Evolutionary conservation across 2,113 vertebrate genomes (phyloP).

Genomic region (Lepus timidus): DNA sequence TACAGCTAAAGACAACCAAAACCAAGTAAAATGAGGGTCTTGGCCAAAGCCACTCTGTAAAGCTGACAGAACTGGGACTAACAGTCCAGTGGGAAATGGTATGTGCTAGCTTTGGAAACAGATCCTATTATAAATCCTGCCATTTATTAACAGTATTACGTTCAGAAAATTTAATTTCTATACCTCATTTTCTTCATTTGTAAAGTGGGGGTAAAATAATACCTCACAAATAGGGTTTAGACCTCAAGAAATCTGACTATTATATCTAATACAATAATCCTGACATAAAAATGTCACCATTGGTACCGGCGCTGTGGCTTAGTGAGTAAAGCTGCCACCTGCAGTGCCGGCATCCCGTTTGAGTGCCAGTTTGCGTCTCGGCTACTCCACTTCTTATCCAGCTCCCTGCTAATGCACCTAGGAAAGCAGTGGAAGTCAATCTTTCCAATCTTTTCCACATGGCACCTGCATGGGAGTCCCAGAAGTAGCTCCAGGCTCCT

Average conservation of each 20-base stretch:
- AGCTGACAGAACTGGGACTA: background rate
- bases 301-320: too few relatives aligned
- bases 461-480: too few relatives aligned
- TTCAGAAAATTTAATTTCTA: conserved; percentile 24
- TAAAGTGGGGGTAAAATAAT: conserved; percentile 7
- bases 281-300: conserved; percentile 5
- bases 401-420: too few relatives aligned
- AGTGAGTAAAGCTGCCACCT: too few relatives aligned
- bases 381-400: too few relatives aligned
- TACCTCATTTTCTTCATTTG: background rate
- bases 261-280: conserved; percentile 23
- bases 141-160: background rate
- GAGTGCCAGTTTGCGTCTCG: too few relatives aligned
- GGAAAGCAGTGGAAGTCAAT: too few relatives aligned
- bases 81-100: background rate
- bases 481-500: too few relatives aligned
- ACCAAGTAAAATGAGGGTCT: background rate
- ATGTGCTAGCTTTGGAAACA: conserved; percentile 19
- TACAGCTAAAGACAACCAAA: conserved; percentile 12
- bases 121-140: background rate
- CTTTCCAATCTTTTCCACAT: too few relatives aligned
- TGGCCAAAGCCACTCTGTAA: background rate
- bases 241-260: background rate
- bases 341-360: too few relatives aligned
- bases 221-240: background rate